phyloP scores from a whole-genome alignment of 2,797 vertebrate species.

The Botia almorhae region DNA sequence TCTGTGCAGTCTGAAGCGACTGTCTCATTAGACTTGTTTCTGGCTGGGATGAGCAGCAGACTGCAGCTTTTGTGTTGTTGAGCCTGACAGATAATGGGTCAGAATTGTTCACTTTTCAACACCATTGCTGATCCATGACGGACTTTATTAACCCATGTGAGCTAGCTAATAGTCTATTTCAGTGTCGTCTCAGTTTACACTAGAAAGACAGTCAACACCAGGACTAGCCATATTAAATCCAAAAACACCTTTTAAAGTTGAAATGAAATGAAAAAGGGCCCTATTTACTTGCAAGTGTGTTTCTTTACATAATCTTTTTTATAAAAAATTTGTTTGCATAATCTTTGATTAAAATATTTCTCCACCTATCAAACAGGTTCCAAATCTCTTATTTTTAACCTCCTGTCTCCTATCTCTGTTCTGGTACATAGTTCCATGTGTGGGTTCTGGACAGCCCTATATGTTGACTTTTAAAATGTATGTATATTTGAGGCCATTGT shows the following conservation, averaged over 20 bases:
- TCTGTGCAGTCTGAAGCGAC: constrained; percentile 30
- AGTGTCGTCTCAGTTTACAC: too few relatives aligned
- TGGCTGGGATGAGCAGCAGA: constrained; percentile 30
- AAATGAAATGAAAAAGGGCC: neutral
- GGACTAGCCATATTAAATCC: constrained; percentile 21
- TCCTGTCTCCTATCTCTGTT: too few relatives aligned
- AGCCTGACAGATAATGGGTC: constrained; percentile 39
- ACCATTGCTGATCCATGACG: constrained; percentile 6
- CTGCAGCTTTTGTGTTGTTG: neutral
- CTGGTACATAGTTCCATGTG: too few relatives aligned
- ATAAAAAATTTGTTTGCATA: too few relatives aligned
- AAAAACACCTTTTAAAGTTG: constrained; percentile 9
- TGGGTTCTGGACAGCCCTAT: too few relatives aligned
- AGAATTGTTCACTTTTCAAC: constrained; percentile 44
- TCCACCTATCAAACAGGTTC: too few relatives aligned
- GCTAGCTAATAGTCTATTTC: constrained; percentile 34
- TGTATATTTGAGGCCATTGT: too few relatives aligned
- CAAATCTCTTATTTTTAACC: too few relatives aligned
- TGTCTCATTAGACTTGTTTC: constrained; percentile 42
- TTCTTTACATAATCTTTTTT: neutral
- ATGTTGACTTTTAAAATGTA: too few relatives aligned
- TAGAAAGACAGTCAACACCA: neutral
- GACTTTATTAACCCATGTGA: constrained; percentile 32
- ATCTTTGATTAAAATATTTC: too few relatives aligned
- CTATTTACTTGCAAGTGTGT: neutral